A percentile compares a stretch with the other conserved stretches of the same genome.
Evolutionary conservation across 2,113 vertebrate genomes (phyloP).

Genomic region (Zootoca vivipara): DNA sequence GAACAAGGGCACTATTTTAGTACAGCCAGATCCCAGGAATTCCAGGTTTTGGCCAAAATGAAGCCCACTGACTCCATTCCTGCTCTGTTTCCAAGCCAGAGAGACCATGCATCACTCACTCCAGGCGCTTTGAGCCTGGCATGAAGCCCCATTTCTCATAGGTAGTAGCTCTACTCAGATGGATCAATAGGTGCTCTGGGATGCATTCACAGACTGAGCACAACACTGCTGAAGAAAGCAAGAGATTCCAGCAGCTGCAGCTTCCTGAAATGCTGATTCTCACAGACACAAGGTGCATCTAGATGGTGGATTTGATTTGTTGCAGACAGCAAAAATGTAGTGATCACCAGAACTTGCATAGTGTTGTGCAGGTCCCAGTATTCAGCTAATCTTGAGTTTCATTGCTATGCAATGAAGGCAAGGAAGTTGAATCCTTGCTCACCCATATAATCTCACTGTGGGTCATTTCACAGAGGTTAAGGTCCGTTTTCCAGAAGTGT

Average conservation of each 20-base stretch:
- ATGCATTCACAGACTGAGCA: neutral
- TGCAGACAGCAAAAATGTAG: neutral
- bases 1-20: neutral
- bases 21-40: neutral
- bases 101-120: neutral
- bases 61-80: neutral
- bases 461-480: neutral
- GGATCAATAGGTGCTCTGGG: neutral
- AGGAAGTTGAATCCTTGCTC: neutral
- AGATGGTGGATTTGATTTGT: neutral
- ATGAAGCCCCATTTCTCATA: neutral
- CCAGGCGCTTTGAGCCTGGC: neutral
- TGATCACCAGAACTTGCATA: too few relatives aligned
- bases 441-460: neutral
- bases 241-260: neutral
- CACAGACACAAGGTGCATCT: neutral
- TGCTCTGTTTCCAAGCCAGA: neutral
- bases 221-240: neutral
- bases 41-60: neutral
- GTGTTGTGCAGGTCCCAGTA: too few relatives aligned
- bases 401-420: too few relatives aligned
- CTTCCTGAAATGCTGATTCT: neutral
- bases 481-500: neutral
- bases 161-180: neutral
- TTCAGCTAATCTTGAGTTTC: too few relatives aligned